phyloP scores from a whole-genome alignment of 2,888 invertebrate genomes.

The Eurois occulta region DNA sequence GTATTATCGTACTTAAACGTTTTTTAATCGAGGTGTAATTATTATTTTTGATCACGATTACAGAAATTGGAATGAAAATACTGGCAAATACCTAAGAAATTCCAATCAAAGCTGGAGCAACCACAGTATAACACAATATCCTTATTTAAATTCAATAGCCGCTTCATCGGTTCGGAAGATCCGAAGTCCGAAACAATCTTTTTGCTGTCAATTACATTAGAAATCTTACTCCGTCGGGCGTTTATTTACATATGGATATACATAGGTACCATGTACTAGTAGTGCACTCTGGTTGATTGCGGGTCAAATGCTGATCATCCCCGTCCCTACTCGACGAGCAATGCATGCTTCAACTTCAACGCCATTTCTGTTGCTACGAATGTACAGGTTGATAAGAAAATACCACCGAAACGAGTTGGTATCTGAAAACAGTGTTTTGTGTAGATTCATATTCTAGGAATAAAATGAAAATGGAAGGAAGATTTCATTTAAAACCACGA shows the following conservation, averaged over 20 bases:
- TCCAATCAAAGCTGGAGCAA: conserved; percentile 41
- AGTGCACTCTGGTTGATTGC: conserved; percentile 84
- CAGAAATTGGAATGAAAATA: background rate
- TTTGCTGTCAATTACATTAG: conserved; percentile 86
- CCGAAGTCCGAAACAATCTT: conserved; percentile 72
- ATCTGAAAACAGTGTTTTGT: background rate
- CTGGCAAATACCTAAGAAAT: conserved; percentile 1
- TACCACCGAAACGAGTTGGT: background rate
- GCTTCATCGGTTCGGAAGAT: conserved; percentile 56
- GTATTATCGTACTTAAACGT: background rate
- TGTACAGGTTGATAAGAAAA: conserved; percentile 19
- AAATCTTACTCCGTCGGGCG: conserved; percentile 78
- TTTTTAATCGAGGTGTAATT: background rate
- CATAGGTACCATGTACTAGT: conserved; percentile 51
- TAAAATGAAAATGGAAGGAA: background rate
- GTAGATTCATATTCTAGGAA: background rate
- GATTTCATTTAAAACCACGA: background rate
- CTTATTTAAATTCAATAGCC: conserved; percentile 68
- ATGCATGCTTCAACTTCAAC: conserved; percentile 47
- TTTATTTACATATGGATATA: conserved; percentile 79
- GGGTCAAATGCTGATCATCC: conserved; percentile 68
- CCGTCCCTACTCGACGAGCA: conserved; percentile 17
- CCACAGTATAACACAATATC: conserved; percentile 29
- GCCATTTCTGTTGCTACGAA: conserved; percentile 51
- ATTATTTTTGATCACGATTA: background rate